Percentiles rank a stretch among this genome's conserved stretches.
Conservation (phyloP, 2,888 invertebrate genomes). For the Margaritifera margaritifera region DNA sequence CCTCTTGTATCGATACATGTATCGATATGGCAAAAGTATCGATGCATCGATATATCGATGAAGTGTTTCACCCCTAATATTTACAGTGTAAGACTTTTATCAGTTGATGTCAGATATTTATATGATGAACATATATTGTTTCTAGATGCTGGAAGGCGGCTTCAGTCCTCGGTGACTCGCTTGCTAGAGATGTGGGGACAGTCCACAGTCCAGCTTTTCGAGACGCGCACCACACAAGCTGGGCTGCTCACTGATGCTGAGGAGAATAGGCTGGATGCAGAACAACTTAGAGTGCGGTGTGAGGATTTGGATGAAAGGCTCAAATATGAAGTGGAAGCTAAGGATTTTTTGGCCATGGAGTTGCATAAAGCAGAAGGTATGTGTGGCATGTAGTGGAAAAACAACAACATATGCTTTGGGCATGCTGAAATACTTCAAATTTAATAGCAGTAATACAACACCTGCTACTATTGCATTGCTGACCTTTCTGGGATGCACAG, state of each 20-base stretch:
- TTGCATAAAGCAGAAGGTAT: constrained; percentile 71
- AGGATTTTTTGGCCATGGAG: constrained; percentile 69
- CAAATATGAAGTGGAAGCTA: constrained; percentile 60
- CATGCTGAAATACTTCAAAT: neutral
- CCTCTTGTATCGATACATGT: too few relatives aligned
- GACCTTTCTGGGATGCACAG: neutral
- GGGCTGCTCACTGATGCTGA: constrained; percentile 57
- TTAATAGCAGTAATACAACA: too few relatives aligned
- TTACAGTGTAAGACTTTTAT: neutral
- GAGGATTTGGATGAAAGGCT: constrained; percentile 62
- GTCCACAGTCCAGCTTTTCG: constrained; percentile 59
- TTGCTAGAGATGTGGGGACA: constrained; percentile 67
- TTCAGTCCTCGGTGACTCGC: constrained; percentile 61
- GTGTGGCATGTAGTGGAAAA: constrained; percentile 1
- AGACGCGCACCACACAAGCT: constrained; percentile 58
- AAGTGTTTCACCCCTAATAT: too few relatives aligned
- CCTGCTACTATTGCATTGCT: neutral
- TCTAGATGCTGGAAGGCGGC: constrained; percentile 60
- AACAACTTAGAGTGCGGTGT: constrained; percentile 42
- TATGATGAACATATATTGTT: neutral
- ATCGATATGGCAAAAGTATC: too few relatives aligned
- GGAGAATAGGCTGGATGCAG: constrained; percentile 46
- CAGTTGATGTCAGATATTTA: neutral
- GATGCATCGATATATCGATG: too few relatives aligned
- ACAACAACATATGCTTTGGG: too few relatives aligned